A percentile compares a stretch with the other conserved stretches of the same genome.
phyloP scores from a whole-genome alignment of 2,113 vertebrate genomes.

The Hydropotes inermis region DNA sequence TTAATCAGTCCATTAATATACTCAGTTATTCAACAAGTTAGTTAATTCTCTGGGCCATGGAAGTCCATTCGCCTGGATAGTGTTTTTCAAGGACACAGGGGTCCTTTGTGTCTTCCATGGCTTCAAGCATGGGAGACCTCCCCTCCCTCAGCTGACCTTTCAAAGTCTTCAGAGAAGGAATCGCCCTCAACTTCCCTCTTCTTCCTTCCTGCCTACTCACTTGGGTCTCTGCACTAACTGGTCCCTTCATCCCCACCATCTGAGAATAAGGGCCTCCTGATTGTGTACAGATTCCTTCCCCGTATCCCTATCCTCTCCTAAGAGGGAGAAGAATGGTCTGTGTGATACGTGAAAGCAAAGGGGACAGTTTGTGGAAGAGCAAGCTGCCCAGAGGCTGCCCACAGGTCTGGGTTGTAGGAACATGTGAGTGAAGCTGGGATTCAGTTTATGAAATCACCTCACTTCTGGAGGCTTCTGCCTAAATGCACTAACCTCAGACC shows the following conservation, averaged over 20 bases:
- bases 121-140: not conserved
- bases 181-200: accelerated
- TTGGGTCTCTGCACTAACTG: too few relatives aligned
- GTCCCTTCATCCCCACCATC: too few relatives aligned
- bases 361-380: not conserved
- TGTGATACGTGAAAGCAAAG: not conserved
- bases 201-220: not conserved
- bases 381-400: not conserved
- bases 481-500: not conserved
- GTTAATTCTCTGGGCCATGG: not conserved
- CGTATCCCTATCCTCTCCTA: not conserved
- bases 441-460: not conserved
- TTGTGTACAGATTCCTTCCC: not conserved
- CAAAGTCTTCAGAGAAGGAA: not conserved
- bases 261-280: not conserved
- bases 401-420: not conserved
- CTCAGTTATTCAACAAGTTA: not conserved
- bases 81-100: not conserved
- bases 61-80: not conserved
- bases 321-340: not conserved
- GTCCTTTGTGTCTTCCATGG: not conserved
- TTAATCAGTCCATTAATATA: conserved; percentile 47
- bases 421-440: too few relatives aligned
- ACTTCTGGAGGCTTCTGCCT: not conserved
- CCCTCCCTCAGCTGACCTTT: not conserved